phyloP scores from a whole-genome alignment of 2,797 vertebrate species.

The Peromyscus aztecus region DNA sequence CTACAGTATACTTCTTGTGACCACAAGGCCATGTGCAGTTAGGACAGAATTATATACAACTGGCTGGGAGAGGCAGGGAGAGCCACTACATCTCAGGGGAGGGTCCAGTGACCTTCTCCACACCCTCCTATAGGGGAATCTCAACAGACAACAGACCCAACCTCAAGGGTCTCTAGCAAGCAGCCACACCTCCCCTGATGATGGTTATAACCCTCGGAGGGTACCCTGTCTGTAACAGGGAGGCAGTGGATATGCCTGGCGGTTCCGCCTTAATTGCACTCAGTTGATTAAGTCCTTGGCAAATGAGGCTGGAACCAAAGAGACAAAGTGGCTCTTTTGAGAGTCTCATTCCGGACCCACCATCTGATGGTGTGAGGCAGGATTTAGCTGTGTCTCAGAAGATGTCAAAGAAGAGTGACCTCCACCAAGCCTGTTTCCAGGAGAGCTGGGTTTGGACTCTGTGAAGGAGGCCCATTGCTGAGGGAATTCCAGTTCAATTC shows the following conservation, averaged over 20 bases:
- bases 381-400: background rate
- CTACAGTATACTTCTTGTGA: background rate
- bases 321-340: background rate
- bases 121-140: background rate
- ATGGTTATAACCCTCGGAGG: background rate
- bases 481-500: background rate
- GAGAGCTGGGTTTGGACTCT: background rate
- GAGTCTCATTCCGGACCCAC: background rate
- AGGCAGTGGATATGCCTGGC: background rate
- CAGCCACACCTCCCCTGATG: background rate
- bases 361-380: background rate
- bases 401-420: background rate
- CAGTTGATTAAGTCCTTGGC: background rate
- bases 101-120: background rate
- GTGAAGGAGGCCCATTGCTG: background rate
- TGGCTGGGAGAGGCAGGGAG: too few relatives aligned
- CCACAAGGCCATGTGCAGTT: background rate
- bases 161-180: background rate
- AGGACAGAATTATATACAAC: background rate
- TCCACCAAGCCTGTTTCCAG: background rate
- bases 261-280: background rate
- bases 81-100: background rate
- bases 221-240: too few relatives aligned
- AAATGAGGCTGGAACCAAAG: fast-evolving
- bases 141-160: background rate